Evolutionary conservation across 92 coral and sea anemone species (phyloP).

Genomic region (Parazoanthus darwini): DNA sequence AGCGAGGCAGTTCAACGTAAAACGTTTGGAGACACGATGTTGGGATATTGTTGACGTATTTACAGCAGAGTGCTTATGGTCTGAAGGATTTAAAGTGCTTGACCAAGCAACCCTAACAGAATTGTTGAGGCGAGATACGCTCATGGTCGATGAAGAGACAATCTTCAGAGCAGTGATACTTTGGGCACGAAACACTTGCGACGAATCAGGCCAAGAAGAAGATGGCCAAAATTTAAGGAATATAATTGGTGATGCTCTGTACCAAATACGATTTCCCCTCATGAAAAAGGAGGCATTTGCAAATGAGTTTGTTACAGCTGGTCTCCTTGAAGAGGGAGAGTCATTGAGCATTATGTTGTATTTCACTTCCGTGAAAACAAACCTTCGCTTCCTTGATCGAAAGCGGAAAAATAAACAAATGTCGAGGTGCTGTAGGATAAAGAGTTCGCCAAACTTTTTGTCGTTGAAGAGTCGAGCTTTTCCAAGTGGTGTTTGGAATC

Average conservation of each 20-base stretch:
- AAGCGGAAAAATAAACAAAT: background rate
- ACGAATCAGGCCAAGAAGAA: background rate
- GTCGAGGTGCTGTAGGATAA: background rate
- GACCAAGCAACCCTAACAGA: slow-evolving; percentile 29
- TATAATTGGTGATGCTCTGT: slow-evolving; percentile 37
- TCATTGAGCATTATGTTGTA: background rate
- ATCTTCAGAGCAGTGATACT: slow-evolving; percentile 20
- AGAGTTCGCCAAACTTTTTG: background rate
- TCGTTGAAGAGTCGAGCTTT: background rate
- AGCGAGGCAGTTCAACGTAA: background rate
- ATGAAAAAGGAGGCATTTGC: slow-evolving; percentile 35
- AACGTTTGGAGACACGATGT: background rate
- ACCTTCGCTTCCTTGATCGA: slow-evolving; percentile 2
- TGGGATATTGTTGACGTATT: slow-evolving; percentile 3
- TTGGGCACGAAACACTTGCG: slow-evolving; percentile 29
- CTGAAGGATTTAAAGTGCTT: slow-evolving; percentile 26
- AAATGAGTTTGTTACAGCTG: slow-evolving; percentile 27
- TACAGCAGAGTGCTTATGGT: background rate
- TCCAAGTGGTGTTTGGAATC: background rate
- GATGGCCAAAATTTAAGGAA: slow-evolving; percentile 21
- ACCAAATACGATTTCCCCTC: slow-evolving; percentile 34
- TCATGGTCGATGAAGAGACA: slow-evolving; percentile 31
- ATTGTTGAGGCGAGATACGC: slow-evolving; percentile 33
- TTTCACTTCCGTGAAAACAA: background rate
- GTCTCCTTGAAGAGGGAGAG: slow-evolving; percentile 27